phyloP scores from a whole-genome alignment of 2,113 vertebrate species.

The Rhynchomys soricoides region DNA sequence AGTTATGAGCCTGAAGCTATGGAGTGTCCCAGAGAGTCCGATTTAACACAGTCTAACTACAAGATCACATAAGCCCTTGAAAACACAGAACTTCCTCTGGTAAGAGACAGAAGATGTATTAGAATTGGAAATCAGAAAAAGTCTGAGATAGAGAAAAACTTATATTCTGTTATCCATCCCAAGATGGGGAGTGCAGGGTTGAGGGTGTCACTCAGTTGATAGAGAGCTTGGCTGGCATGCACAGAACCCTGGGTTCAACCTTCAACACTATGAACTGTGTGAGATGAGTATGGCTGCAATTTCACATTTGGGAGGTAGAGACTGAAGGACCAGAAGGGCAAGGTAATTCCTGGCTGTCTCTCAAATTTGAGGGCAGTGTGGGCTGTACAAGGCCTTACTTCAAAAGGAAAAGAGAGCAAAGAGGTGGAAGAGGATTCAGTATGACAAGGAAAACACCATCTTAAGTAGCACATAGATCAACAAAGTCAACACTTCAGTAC shows the following conservation, averaged over 20 bases:
- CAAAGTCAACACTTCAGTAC: not conserved
- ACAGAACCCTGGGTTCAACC: not conserved
- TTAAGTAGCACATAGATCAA: not conserved
- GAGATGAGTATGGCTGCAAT: not conserved
- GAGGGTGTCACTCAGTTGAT: not conserved
- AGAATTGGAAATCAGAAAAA: not conserved
- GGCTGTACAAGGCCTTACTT: not conserved
- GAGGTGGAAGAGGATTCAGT: not conserved
- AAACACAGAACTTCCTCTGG: not conserved
- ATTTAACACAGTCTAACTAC: not conserved
- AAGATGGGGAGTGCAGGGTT: not conserved
- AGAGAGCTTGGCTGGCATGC: not conserved
- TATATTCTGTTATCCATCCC: not conserved
- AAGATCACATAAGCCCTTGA: not conserved
- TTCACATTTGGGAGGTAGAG: not conserved
- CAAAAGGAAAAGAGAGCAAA: not conserved
- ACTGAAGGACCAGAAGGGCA: not conserved
- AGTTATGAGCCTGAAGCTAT: not conserved
- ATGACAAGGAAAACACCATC: not conserved
- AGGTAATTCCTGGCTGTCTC: not conserved
- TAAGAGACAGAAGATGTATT: not conserved
- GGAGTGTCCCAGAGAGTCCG: not conserved
- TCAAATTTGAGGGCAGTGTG: not conserved
- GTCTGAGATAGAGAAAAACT: not conserved
- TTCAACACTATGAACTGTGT: not conserved